Evolutionary conservation across 2,797 vertebrate genomes (phyloP).

Genomic region (Phyllotis vaccarum): DNA sequence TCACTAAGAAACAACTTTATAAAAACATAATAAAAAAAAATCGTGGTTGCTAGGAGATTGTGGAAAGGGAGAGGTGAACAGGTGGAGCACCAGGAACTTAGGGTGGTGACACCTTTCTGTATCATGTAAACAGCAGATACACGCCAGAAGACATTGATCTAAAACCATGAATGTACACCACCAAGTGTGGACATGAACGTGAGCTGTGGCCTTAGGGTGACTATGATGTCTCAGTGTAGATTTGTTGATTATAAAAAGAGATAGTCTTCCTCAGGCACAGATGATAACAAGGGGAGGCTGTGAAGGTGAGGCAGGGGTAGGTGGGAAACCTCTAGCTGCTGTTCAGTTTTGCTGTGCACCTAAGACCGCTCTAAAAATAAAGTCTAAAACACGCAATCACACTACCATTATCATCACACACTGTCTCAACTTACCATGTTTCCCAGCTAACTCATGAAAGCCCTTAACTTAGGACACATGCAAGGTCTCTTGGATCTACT

Average conservation of each 20-base stretch:
- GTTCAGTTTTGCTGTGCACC: not conserved
- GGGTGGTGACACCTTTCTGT: not conserved
- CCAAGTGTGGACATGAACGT: not conserved
- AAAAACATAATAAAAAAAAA: not conserved
- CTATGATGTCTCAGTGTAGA: not conserved
- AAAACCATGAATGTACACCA: not conserved
- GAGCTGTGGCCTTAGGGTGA: not conserved
- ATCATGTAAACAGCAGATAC: not conserved
- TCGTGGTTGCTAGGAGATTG: not conserved
- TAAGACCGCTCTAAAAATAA: not conserved
- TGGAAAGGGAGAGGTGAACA: not conserved
- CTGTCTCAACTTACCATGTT: not conserved
- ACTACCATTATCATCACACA: not conserved
- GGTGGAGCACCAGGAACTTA: too few species aligned
- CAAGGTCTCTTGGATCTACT: not conserved
- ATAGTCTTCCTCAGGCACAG: too few species aligned
- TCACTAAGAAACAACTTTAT: conserved; percentile 34
- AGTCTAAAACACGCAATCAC: not conserved
- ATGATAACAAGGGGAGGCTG: not conserved
- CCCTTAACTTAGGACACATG: not conserved
- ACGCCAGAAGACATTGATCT: not conserved
- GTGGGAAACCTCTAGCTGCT: not conserved
- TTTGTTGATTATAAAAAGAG: not conserved
- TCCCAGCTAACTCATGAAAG: not conserved
- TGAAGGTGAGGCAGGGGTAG: too few species aligned